Percentiles rank a stretch among this genome's conserved stretches.
These are phyloP conservation scores for Rhamphomyia laevipes DNA, from an alignment of 2,888 invertebrate species.

Conservation along the genomic window DNA sequence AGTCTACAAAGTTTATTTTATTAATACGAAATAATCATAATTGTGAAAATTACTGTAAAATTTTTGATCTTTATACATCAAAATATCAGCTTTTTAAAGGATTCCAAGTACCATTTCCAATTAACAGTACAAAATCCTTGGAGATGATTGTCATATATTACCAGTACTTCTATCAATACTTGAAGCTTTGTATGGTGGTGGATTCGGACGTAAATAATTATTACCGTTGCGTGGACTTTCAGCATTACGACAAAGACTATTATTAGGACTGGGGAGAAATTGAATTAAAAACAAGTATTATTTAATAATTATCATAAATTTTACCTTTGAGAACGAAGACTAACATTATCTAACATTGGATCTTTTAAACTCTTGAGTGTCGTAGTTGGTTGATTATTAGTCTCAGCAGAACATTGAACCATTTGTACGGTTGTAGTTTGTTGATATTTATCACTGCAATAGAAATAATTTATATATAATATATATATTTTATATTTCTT, in stretches of 20 bases:
- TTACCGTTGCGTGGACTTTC: conserved; percentile 39
- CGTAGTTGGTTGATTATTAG: conserved; percentile 44
- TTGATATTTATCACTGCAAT: conserved; percentile 11
- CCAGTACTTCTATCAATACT: conserved; percentile 27
- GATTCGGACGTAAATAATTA: conserved; percentile 34
- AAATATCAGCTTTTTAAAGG: no score
- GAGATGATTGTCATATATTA: conserved; percentile 37
- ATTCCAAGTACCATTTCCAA: neutral
- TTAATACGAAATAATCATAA: no score
- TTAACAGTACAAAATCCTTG: conserved; percentile 37
- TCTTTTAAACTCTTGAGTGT: conserved; percentile 48
- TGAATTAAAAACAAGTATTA: neutral
- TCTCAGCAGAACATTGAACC: conserved; percentile 46
- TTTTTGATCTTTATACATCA: no score
- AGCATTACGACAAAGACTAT: conserved; percentile 41
- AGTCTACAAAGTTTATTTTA: no score
- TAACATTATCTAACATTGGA: conserved; percentile 36
- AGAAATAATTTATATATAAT: neutral
- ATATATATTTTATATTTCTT: neutral
- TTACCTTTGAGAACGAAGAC: conserved; percentile 35
- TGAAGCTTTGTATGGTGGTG: conserved; percentile 35
- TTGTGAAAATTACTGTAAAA: no score
- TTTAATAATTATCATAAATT: neutral
- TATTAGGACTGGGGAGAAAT: conserved; percentile 41
- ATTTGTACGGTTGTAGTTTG: conserved; percentile 45